Percentiles rank a stretch among this genome's conserved stretches.
phyloP scores from a whole-genome alignment of 2,797 vertebrate species.

The Sparidentex hasta region DNA sequence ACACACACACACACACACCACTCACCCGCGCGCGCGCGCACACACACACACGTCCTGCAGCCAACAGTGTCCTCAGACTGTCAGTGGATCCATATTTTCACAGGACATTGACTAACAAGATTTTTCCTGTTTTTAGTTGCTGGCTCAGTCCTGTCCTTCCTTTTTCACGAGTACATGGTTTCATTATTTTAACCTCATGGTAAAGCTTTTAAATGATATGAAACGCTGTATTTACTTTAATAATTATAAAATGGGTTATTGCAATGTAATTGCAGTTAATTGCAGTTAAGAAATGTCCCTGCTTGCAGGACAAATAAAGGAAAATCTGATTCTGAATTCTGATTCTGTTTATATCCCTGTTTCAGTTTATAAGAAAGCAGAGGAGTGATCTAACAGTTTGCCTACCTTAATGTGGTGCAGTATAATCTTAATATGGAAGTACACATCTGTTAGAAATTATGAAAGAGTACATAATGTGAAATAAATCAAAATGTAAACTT shows the following conservation, averaged over 20 bases:
- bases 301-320: too few species aligned
- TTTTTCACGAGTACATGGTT: neutral
- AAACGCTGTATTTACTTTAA: neutral
- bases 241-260: neutral
- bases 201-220: neutral
- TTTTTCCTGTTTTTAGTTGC: conserved; percentile 39
- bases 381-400: neutral
- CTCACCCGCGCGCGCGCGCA: conserved; percentile 17
- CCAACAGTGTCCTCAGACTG: conserved; percentile 30
- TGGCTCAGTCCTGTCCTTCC: neutral
- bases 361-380: neutral
- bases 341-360: neutral
- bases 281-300: too few species aligned
- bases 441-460: neutral
- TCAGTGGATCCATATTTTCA: conserved; percentile 64
- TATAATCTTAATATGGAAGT: neutral
- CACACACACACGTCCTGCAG: conserved; percentile 26
- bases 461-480: neutral
- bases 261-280: neutral
- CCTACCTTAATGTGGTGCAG: neutral
- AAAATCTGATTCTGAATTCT: too few species aligned
- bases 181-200: neutral
- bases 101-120: conserved; percentile 49
- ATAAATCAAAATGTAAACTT: neutral
- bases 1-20: neutral